A percentile compares a stretch with the other conserved stretches of the same genome.
Evolutionary conservation across 2,797 vertebrate species (phyloP).

Genomic region (Enteromius argenteus): DNA sequence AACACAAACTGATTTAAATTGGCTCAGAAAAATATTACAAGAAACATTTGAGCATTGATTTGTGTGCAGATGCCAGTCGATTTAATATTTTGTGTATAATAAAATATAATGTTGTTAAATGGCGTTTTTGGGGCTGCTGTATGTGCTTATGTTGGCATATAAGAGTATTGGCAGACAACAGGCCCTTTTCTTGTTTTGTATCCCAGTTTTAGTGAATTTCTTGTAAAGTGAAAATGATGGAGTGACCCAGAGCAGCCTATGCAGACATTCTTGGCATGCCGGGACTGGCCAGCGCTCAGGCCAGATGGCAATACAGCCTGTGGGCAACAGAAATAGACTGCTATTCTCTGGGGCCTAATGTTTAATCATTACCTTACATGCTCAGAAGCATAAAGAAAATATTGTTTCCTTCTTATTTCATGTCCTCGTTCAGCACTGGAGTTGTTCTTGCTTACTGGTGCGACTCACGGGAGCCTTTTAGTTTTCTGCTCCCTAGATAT

Average conservation of each 20-base stretch:
- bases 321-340: slow-evolving; percentile 33
- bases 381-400: slow-evolving; percentile 27
- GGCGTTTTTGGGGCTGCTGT: background rate
- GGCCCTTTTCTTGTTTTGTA: slow-evolving; percentile 29
- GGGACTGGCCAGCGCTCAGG: slow-evolving; percentile 20
- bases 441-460: background rate
- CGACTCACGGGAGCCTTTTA: background rate
- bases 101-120: background rate
- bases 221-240: slow-evolving; percentile 9
- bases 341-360: slow-evolving; percentile 23
- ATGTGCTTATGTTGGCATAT: background rate
- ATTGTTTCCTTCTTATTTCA: slow-evolving; percentile 7
- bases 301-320: slow-evolving; percentile 13
- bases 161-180: slow-evolving; percentile 32
- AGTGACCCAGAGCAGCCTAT: slow-evolving; percentile 38
- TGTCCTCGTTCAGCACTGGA: background rate
- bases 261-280: slow-evolving; percentile 59
- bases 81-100: background rate
- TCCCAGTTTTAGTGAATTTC: slow-evolving; percentile 27
- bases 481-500: background rate
- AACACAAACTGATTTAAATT: background rate
- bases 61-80: slow-evolving; percentile 1
- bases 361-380: slow-evolving; percentile 36
- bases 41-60: background rate
- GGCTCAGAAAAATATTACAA: background rate